These are phyloP conservation scores for Dryocosmus kuriphilus DNA, from an alignment of 2,888 invertebrate species.

Conservation along the genomic window DNA sequence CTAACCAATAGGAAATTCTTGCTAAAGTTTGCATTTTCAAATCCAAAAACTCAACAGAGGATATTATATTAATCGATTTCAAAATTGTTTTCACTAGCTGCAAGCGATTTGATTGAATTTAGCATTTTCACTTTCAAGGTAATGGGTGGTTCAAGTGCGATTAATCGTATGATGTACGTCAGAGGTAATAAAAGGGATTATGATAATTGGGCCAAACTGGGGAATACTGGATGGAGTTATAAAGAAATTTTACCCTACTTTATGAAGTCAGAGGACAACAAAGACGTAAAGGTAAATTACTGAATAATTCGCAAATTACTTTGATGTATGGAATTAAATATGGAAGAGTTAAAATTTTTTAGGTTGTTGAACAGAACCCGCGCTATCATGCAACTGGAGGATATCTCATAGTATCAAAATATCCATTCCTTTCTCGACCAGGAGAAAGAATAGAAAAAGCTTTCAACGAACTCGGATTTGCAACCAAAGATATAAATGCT, in stretches of 20 bases:
- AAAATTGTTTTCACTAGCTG: no score
- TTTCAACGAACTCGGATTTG: no score
- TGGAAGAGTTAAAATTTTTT: no score
- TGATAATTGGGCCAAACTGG: constrained; percentile 90
- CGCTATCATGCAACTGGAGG: constrained; percentile 80
- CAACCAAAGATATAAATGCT: constrained; percentile 55
- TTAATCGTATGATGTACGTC: constrained; percentile 94
- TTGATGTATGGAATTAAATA: no score
- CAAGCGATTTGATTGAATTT: no score
- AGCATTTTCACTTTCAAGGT: no score
- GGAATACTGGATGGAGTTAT: constrained; percentile 93
- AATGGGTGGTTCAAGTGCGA: constrained; percentile 91
- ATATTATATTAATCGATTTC: no score
- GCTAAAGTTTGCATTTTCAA: no score
- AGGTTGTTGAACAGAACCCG: no score
- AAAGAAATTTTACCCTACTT: constrained; percentile 89
- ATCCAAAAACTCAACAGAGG: no score
- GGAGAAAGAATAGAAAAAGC: no score
- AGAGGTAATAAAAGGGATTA: constrained; percentile 93
- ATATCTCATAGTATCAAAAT: constrained; percentile 84
- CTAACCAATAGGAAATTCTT: no score
- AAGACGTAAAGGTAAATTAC: constrained; percentile 66
- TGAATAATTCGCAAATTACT: constrained; percentile 63
- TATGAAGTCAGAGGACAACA: constrained; percentile 93
- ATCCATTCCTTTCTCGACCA: constrained; percentile 65